Evolutionary conservation across 2,888 invertebrate species (phyloP).

Genomic region (Oithona nana): DNA sequence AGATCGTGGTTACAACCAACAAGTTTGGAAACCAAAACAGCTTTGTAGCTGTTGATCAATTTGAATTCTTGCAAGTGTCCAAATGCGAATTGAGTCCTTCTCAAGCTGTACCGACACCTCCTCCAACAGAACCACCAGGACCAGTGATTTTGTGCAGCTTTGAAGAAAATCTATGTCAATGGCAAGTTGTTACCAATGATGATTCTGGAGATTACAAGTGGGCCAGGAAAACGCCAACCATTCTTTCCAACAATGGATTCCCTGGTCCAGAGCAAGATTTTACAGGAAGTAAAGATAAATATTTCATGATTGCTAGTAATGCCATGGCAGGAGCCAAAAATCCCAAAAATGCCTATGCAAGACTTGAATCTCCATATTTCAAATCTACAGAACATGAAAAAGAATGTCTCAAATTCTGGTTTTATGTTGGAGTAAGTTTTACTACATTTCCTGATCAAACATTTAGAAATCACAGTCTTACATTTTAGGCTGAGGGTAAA

Average conservation of each 20-base stretch:
- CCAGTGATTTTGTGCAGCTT: background rate
- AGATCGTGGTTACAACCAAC: too few relatives aligned
- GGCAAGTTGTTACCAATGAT: background rate
- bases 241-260: background rate
- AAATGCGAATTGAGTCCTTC: background rate
- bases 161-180: background rate
- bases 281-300: background rate
- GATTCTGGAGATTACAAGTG: background rate
- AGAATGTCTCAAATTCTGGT: background rate
- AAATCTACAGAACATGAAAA: background rate
- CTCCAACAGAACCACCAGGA: background rate
- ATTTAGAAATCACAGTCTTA: too few relatives aligned
- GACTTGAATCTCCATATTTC: too few relatives aligned
- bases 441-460: too few relatives aligned
- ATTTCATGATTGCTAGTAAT: background rate
- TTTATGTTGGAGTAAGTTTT: background rate
- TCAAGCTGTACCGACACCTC: background rate
- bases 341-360: background rate
- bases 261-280: background rate
- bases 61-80: background rate
- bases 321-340: background rate
- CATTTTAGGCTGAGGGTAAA: background rate
- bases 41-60: too few relatives aligned
- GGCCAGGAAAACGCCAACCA: background rate
- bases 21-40: too few relatives aligned